phyloP scores from a whole-genome alignment of 2,888 invertebrate genomes.

The Trachelus tabidus region DNA sequence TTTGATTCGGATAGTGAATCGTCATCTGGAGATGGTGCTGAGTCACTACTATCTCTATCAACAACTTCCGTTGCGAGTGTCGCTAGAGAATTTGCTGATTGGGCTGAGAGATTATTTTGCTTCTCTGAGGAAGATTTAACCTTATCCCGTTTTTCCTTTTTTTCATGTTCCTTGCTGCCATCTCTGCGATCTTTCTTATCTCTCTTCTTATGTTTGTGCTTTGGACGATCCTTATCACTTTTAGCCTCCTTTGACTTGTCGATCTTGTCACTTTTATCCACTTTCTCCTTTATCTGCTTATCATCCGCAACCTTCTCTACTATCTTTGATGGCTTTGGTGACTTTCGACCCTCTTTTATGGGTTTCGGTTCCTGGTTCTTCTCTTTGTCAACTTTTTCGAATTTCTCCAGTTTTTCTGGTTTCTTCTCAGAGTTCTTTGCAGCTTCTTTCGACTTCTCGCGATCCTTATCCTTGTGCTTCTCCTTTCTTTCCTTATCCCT shows the following conservation, averaged over 20 bases:
- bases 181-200: conserved; percentile 74
- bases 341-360: conserved; percentile 63
- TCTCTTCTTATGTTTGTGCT: conserved; percentile 70
- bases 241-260: conserved; percentile 55
- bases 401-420: conserved; percentile 75
- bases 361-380: conserved; percentile 67
- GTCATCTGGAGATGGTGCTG: conserved; percentile 54
- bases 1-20: conserved; percentile 48
- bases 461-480: conserved; percentile 64
- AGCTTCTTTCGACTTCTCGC: conserved; percentile 66
- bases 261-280: conserved; percentile 55
- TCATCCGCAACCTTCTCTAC: conserved; percentile 54
- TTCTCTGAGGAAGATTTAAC: conserved; percentile 55
- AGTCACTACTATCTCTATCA: conserved; percentile 58
- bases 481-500: conserved; percentile 70
- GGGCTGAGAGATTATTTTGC: conserved; percentile 44
- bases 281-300: conserved; percentile 57
- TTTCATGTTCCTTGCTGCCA: conserved; percentile 73
- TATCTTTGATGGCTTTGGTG: conserved; percentile 39
- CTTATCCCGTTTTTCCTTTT: conserved; percentile 58
- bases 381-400: conserved; percentile 68
- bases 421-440: conserved; percentile 68
- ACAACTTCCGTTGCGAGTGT: conserved; percentile 55
- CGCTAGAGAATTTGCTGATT: conserved; percentile 66
- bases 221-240: conserved; percentile 64